Base-by-base conservation (phyloP, 1,140 invertebrate species). In the Micrasema minimum region DNA sequence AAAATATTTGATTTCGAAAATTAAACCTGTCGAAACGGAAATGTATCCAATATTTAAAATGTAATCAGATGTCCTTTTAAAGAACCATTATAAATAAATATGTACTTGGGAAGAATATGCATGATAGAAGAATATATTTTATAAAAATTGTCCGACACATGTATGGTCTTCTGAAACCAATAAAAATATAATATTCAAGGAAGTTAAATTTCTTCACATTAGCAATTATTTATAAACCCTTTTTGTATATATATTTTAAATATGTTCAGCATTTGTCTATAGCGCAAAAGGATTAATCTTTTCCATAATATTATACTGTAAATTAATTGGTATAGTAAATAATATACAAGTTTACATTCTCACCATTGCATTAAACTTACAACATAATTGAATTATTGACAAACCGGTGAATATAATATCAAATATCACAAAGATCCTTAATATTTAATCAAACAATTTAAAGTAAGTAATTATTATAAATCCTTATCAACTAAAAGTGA, bases 401-500 rank as follows among this genome's bases (percentile, higher is more conserved):
- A 64, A 45, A 45, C 59, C 59, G 26, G 59, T 64, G 59, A 61
- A 59, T 35, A 45, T 62, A 59, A 69, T 69, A 69, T 69, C 67
- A 69, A 53, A 62, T 51, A 69, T 69, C 57, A 62, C 67, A 31
- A 31, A 31, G 7, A 69, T 59, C 46, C 45, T 62, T 69, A 62
- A 43, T 59, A 69, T 69, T 69, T 69, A 69, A 69, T 53, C 31
- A 51, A 35, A 69, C 55, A 48, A 23, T 69, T 59, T 57, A 46
- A 48, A 46, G 16, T 69, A 67, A 67, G 38, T 69, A 62, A 69
- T 59, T 31, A 31, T 31, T 69, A 64, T 69, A 69, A 62, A 69
- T 64, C 57, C 51, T 41, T 69, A 69, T 69, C 67, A 69, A 62
- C 43, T 64, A 35, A 65, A 68, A 50, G 66, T 69, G 71, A 72